A percentile compares a stretch with the other conserved stretches of the same genome.
Evolutionary conservation across 30 jellyfish, hydroid and myxozoan species (phyloP).

Genomic region (Aurelia aurita complex sp. Pacific): DNA sequence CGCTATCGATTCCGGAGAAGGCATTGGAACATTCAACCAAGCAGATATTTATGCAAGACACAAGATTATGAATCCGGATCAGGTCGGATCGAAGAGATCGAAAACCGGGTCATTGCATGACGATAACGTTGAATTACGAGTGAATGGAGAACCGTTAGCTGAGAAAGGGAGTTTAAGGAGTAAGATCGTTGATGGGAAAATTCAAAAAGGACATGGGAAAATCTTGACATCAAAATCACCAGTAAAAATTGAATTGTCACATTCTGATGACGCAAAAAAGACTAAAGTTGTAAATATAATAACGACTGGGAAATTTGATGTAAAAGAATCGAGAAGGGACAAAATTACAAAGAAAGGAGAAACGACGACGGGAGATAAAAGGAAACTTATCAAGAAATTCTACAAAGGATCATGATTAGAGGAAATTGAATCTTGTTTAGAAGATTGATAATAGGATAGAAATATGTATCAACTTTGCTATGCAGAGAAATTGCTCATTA

Average conservation of each 20-base stretch:
- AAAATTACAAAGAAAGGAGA: conserved; percentile 6
- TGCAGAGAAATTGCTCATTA: too few relatives aligned
- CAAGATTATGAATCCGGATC: conserved; percentile 74
- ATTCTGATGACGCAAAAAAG: conserved; percentile 67
- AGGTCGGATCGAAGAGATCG: conserved; percentile 40
- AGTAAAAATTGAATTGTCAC: conserved; percentile 82
- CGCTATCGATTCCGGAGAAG: conserved; percentile 94
- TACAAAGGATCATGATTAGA: not conserved
- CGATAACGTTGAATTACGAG: conserved; percentile 75
- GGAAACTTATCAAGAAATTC: conserved; percentile 8
- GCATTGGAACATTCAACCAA: conserved; percentile 39
- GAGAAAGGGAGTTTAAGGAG: conserved; percentile 68
- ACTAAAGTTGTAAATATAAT: conserved; percentile 87
- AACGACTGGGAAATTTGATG: conserved; percentile 76
- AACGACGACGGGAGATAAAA: not conserved
- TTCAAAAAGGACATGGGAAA: conserved; percentile 69
- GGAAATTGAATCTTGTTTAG: too few relatives aligned
- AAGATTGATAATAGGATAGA: too few relatives aligned
- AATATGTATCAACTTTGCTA: too few relatives aligned
- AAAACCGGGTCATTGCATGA: conserved; percentile 50
- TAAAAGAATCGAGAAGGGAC: conserved; percentile 76
- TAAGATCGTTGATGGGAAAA: conserved; percentile 71
- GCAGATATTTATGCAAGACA: conserved; percentile 77
- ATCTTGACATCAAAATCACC: conserved; percentile 83
- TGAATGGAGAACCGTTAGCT: conserved; percentile 73